Base-by-base conservation (phyloP, 2,113 vertebrate species). In the Hymenochirus boettgeri region DNA sequence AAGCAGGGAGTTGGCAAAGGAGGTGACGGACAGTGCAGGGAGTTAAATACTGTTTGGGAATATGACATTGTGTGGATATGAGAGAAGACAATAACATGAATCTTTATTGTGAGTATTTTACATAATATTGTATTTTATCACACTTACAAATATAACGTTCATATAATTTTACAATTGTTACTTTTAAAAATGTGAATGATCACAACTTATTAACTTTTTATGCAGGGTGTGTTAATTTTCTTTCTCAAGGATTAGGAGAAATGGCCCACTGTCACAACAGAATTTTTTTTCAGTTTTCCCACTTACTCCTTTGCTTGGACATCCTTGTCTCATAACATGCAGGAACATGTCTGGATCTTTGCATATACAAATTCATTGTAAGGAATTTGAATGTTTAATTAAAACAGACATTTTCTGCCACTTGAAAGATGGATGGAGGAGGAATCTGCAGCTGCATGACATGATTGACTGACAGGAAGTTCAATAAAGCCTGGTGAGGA, bases 391-490 rank as follows among this genome's bases (percentile, higher is more conserved):
- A 52, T 0, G 0, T 2, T n/a, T 45, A 52, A 29, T 18, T 19
- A 42, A 25, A 59, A 47, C 62, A 61, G 51, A 18, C 33, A 61
- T 48, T 61, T 56, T 52, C 33, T 60, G 21, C 6, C 50, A 4
- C 1, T 19, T 1, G 57, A 55, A 70, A 73, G 65, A 50, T 65
- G 24, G 70, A 71, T 35, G 61, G 37, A 22, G 24, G 50, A 54
- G 54, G 57, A 46, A 61, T 54, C 74, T 48, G 47, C 64, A n/a
- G 67, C 15, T 2, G 2, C 25, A 33, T 61, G n/a, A 54, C 46
- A 33, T 21, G 1, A 3, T 50, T 56, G 0, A 1, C 50, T 45
- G 61, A 31, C 70, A 63, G 31, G 23, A 31, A 53, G 33, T 26
- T 15, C 22, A 52, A 15, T 21, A 48, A 33, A 29, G 19, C 46